Conservation (phyloP, 1,140 invertebrate genomes). For the Trialeurodes vaporariorum region DNA sequence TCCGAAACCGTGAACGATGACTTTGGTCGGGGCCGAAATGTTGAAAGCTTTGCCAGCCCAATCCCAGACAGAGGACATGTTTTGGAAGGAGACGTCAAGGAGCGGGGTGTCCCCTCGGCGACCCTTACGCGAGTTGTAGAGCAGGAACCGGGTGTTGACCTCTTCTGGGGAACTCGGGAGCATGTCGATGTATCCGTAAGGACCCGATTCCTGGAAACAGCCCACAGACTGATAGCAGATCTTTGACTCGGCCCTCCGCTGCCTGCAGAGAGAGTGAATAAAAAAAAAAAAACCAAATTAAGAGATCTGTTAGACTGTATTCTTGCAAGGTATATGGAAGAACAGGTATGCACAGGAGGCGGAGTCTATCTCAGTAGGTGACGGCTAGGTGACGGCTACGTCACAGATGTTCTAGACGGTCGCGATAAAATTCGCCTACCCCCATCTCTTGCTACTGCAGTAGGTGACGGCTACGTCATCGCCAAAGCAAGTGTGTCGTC, state of each 20-base stretch:
- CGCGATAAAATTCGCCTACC: too few relatives aligned
- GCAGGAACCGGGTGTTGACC: slow-evolving; percentile 51
- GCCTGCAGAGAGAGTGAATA: too few relatives aligned
- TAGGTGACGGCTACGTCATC: too few relatives aligned
- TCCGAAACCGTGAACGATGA: slow-evolving; percentile 91
- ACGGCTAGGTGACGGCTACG: too few relatives aligned
- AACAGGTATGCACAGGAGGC: too few relatives aligned
- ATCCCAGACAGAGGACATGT: slow-evolving; percentile 48
- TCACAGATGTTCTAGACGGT: too few relatives aligned
- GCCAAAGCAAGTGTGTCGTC: too few relatives aligned
- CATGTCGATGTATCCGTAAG: slow-evolving; percentile 83
- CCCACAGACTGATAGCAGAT: slow-evolving; percentile 87
- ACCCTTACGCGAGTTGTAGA: slow-evolving; percentile 45
- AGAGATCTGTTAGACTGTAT: too few relatives aligned
- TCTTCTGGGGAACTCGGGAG: slow-evolving; percentile 77
- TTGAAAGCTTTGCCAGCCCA: slow-evolving; percentile 52
- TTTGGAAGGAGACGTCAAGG: slow-evolving; percentile 50
- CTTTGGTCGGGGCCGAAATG: slow-evolving; percentile 42
- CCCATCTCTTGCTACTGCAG: too few relatives aligned
- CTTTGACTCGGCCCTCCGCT: slow-evolving; percentile 51
- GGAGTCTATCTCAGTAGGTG: too few relatives aligned
- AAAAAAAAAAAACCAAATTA: too few relatives aligned
- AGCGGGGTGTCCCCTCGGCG: slow-evolving; percentile 42
- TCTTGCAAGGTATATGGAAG: too few relatives aligned
- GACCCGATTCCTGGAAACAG: slow-evolving; percentile 83